Evolutionary conservation across 2,113 vertebrate species (phyloP), one percentile per base, ranked within the genome.

Genomic region (Elaphurus davidianus): DNA sequence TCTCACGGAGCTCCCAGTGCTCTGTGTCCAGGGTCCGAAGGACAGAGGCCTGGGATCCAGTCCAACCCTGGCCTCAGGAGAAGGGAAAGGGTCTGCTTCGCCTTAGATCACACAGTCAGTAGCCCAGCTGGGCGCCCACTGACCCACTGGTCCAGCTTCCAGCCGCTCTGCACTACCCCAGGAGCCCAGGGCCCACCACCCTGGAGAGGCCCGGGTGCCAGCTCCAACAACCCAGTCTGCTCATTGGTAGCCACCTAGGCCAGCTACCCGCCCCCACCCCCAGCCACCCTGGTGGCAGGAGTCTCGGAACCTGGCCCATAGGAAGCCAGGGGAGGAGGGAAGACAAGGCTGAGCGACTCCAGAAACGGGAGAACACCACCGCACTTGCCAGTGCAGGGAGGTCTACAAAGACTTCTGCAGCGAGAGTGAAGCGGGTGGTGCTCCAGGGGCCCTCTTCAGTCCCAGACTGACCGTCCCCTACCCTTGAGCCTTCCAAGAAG

Each of bases 351-450:
- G n/a, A 55, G 40, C 2, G 21, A 21, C 30, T 91, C 54, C 28
- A 64, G 83, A 64, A 28, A 47, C 2, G 33, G 28, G 14, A 52
- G 21, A 60, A 28, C 27, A 30, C 54, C 19, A 28, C 86, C 47
- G 6, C 52, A 40, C 0, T 1, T 60, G 33, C n/a, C 21, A 28
- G 43, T 3, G 8, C 17, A 25, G 33, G 40, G 8, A 62, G 10
- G 14, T 33, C 59, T 88, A 11, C 43, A 5, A 23, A 83, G 81
- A 11, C 12, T 11, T 50, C 45, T 43, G 12, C 15, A 13, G n/a
- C 28, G 55, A 40, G 43, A 15, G 28, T 30, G 33, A 57, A 43
- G 27, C 3, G 7, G 57, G 67, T 28, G 5, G 40, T 76, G 28
- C 8, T 5, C 10, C 2, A 19, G 3, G 21, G 67, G 4, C 11